Evolutionary conservation across 2,797 vertebrate genomes (phyloP).

Genomic region (Saxicola maurus): DNA sequence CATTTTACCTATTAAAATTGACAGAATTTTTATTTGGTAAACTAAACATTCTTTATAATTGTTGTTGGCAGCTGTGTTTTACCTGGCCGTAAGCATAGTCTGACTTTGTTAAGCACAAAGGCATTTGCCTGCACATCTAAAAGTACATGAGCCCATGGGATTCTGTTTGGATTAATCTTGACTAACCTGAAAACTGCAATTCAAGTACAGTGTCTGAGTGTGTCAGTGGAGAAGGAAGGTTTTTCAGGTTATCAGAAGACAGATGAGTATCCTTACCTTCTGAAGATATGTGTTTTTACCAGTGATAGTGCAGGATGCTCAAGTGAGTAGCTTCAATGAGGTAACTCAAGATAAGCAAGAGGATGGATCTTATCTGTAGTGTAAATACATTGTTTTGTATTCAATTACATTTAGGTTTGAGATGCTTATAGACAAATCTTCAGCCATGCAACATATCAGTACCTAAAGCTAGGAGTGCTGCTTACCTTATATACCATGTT

Average conservation of each 20-base stretch:
- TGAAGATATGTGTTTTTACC: neutral
- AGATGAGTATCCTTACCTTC: neutral
- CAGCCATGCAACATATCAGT: neutral
- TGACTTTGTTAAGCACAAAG: neutral
- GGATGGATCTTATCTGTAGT: neutral
- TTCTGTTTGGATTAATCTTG: neutral
- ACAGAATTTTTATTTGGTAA: neutral
- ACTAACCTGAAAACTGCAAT: neutral
- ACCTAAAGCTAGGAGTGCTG: neutral
- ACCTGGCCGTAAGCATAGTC: neutral
- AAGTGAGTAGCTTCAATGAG: neutral
- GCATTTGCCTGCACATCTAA: neutral
- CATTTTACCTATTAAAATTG: neutral
- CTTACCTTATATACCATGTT: neutral
- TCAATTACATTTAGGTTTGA: neutral
- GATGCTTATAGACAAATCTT: neutral
- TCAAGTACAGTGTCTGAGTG: neutral
- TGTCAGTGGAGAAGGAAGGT: neutral
- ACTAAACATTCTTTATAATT: neutral
- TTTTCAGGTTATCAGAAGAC: neutral
- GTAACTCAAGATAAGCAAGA: neutral
- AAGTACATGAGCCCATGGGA: neutral
- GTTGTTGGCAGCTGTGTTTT: neutral
- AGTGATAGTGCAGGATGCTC: neutral
- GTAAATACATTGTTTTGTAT: neutral